Conservation (phyloP, 2,113 vertebrate genomes). For the Limanda limanda region DNA sequence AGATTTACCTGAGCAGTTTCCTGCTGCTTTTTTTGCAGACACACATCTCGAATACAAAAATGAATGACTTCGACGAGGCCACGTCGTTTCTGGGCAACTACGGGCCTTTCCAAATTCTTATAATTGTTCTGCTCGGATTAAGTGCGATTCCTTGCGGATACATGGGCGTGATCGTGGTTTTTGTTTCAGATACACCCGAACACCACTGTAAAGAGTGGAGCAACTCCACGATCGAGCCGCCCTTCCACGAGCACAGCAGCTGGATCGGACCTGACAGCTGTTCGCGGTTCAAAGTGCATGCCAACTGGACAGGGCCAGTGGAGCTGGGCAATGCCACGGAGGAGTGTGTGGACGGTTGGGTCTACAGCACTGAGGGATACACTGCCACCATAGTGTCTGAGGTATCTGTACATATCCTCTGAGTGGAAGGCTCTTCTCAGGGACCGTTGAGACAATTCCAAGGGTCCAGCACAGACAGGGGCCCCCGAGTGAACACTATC, state of each 20-base stretch:
- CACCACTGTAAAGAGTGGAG: conserved; percentile 50
- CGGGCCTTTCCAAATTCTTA: conserved; percentile 60
- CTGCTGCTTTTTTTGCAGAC: too few relatives aligned
- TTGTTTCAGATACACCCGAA: conserved; percentile 50
- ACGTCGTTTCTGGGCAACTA: conserved; percentile 75
- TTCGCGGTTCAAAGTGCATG: conserved; percentile 23
- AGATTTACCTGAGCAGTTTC: too few relatives aligned
- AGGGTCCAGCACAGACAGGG: too few relatives aligned
- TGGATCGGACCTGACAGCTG: conserved; percentile 36
- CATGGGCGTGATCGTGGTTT: conserved; percentile 36
- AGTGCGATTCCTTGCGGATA: conserved; percentile 47
- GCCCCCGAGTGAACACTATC: too few relatives aligned
- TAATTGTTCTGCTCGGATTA: conserved; percentile 55
- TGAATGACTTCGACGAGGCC: conserved; percentile 63
- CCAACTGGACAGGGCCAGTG: conserved; percentile 48
- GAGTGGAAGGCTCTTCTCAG: too few relatives aligned
- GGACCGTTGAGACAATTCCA: too few relatives aligned
- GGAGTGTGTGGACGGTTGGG: conserved; percentile 82
- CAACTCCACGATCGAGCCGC: not conserved
- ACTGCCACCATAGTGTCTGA: conserved; percentile 79
- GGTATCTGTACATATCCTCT: not conserved
- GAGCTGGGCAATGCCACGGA: conserved; percentile 82
- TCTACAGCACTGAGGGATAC: conserved; percentile 84
- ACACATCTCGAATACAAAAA: not conserved
- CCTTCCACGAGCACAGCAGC: not conserved